phyloP scores from a whole-genome alignment of 2,113 vertebrate species.

The Dissostichus mawsoni region DNA sequence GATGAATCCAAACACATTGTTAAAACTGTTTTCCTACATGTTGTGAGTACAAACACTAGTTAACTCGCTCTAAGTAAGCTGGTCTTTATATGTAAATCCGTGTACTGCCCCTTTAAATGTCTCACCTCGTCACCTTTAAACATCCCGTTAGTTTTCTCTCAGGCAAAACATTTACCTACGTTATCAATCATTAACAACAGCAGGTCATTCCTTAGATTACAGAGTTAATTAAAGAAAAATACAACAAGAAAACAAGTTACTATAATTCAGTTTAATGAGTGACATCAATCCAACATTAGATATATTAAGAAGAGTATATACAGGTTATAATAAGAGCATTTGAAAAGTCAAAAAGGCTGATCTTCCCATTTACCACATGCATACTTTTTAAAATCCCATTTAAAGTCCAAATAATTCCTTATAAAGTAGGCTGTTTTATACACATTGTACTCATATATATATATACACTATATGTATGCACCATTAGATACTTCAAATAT shows the following conservation, averaged over 20 bases:
- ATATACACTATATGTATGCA: conserved; percentile 35
- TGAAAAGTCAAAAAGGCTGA: conserved; percentile 25
- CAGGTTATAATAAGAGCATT: conserved; percentile 29
- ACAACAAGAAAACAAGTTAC: conserved; percentile 8
- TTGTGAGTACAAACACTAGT: neutral
- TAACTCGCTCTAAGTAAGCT: neutral
- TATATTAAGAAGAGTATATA: conserved; percentile 22
- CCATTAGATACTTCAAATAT: conserved; percentile 72
- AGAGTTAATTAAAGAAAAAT: conserved; percentile 35
- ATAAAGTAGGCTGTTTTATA: neutral
- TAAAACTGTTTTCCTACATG: no score
- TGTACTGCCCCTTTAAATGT: neutral
- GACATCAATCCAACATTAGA: conserved; percentile 28
- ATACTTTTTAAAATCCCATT: neutral
- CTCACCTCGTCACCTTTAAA: neutral
- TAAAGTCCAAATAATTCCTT: conserved; percentile 16
- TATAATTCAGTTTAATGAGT: conserved; percentile 63
- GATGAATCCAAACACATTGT: no score
- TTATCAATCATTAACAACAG: conserved; percentile 40
- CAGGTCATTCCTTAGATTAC: conserved; percentile 36
- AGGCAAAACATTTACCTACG: conserved; percentile 25
- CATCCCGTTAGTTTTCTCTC: conserved; percentile 7
- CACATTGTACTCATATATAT: neutral
- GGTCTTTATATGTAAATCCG: neutral
- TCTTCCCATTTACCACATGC: conserved; percentile 24